A percentile compares a stretch with the other conserved stretches of the same genome.
These are phyloP conservation scores for Drosophila equinoxialis DNA, from an alignment of 1,140 invertebrate genomes.

Conservation along the genomic window DNA sequence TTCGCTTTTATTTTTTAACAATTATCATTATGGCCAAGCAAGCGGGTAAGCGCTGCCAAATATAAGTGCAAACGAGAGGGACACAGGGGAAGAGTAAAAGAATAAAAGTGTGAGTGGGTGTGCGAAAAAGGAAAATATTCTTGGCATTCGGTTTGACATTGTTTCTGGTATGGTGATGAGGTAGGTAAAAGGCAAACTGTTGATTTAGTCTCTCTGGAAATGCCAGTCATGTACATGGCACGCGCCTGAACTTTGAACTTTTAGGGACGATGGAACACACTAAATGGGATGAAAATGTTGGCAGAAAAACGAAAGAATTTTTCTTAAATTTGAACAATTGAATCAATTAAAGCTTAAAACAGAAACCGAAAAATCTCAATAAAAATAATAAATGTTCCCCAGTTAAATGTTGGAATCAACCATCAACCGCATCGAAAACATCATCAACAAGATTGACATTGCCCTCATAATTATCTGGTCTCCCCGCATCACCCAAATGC, in stretches of 20 bases:
- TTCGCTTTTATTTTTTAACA: constrained; percentile 26
- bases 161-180: constrained; percentile 26
- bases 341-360: not conserved
- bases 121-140: constrained; percentile 7
- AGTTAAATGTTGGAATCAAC: constrained; percentile 20
- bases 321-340: constrained; percentile 1
- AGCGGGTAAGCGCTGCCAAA: constrained; percentile 10
- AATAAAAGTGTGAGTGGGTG: not conserved
- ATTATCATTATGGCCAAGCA: constrained; percentile 55
- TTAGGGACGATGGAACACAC: not conserved
- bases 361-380: not conserved
- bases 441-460: constrained; percentile 26
- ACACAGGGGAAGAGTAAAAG: not conserved
- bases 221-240: constrained; percentile 51
- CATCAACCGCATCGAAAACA: constrained; percentile 41
- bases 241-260: constrained; percentile 76
- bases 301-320: constrained; percentile 8
- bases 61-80: not conserved
- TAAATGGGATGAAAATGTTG: constrained; percentile 25
- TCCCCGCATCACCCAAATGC: not conserved
- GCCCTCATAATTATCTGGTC: not conserved
- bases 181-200: constrained; percentile 63
- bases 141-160: not conserved
- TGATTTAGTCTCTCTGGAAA: constrained; percentile 60
- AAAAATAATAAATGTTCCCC: constrained; percentile 23